phyloP scores from a whole-genome alignment of 2,113 vertebrate genomes.

The Chinchilla lanigera region DNA sequence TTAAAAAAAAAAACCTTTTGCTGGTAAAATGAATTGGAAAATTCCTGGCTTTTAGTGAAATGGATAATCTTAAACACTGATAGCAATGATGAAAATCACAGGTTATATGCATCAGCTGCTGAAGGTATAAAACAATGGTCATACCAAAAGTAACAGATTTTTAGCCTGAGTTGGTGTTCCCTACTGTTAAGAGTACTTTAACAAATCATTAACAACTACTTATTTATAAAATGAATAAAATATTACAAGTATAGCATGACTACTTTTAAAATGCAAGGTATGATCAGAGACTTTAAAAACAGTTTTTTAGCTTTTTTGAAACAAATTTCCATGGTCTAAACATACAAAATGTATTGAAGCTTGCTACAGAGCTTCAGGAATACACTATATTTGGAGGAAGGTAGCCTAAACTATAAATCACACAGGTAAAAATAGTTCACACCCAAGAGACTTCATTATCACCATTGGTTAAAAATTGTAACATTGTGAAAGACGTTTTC shows the following conservation, averaged over 20 bases:
- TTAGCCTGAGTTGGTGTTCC: not conserved
- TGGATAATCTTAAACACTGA: not conserved
- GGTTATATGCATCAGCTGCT: not conserved
- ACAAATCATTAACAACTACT: not conserved
- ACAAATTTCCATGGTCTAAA: not conserved
- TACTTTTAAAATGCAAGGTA: not conserved
- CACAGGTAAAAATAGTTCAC: not conserved
- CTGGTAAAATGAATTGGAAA: not conserved
- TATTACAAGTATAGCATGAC: not conserved
- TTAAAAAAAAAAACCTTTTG: not conserved
- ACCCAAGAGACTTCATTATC: not conserved
- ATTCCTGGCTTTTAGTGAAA: not conserved
- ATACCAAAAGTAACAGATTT: not conserved
- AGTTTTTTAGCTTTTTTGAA: not conserved
- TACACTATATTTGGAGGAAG: not conserved
- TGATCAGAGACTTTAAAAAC: not conserved
- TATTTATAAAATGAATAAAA: not conserved
- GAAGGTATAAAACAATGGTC: not conserved
- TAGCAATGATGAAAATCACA: not conserved
- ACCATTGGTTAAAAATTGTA: not conserved
- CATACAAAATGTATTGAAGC: not conserved
- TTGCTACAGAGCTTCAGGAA: not conserved
- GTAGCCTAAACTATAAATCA: not conserved
- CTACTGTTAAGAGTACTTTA: not conserved
- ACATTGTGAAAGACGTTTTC: not conserved